Percentiles rank a stretch among this genome's conserved stretches.
These are phyloP conservation scores for Tipula lateralis DNA, from an alignment of 2,888 invertebrate species.

Conservation along the genomic window DNA sequence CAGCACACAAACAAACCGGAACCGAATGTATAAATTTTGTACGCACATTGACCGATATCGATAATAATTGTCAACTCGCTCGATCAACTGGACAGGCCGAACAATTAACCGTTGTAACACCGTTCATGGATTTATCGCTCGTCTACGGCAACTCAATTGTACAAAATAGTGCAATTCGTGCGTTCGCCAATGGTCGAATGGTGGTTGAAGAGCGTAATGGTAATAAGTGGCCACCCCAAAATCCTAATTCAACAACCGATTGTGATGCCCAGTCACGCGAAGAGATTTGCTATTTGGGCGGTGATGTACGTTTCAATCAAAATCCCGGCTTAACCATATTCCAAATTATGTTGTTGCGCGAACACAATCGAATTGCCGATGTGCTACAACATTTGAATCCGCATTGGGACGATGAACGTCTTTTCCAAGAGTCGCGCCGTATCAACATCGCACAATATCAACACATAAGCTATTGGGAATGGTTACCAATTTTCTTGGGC, in stretches of 20 bases:
- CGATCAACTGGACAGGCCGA: conserved; percentile 54
- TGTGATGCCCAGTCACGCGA: conserved; percentile 60
- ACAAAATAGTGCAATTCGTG: conserved; percentile 61
- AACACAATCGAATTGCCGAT: conserved; percentile 52
- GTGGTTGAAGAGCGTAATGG: conserved; percentile 58
- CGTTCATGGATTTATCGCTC: conserved; percentile 70
- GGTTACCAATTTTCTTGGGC: conserved; percentile 52
- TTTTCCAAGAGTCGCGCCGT: conserved; percentile 52
- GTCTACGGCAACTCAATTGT: conserved; percentile 72
- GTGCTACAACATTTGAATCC: conserved; percentile 50
- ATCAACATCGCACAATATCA: conserved; percentile 53
- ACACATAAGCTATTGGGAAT: conserved; percentile 53
- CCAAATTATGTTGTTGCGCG: conserved; percentile 51
- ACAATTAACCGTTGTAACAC: conserved; percentile 65
- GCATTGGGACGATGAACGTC: conserved; percentile 51
- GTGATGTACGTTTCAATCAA: conserved; percentile 53
- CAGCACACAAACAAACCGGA: conserved; percentile 50
- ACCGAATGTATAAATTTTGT: conserved; percentile 61
- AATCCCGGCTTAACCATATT: conserved; percentile 50
- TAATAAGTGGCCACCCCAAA: conserved; percentile 67
- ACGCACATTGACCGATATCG: conserved; percentile 59
- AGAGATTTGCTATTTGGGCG: conserved; percentile 72
- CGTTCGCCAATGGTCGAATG: conserved; percentile 64
- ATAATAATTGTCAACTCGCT: conserved; percentile 55
- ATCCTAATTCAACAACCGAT: conserved; percentile 61